These are phyloP conservation scores for Heteractis magnifica DNA, from an alignment of 92 coral and sea anemone species.

Conservation along the genomic window DNA sequence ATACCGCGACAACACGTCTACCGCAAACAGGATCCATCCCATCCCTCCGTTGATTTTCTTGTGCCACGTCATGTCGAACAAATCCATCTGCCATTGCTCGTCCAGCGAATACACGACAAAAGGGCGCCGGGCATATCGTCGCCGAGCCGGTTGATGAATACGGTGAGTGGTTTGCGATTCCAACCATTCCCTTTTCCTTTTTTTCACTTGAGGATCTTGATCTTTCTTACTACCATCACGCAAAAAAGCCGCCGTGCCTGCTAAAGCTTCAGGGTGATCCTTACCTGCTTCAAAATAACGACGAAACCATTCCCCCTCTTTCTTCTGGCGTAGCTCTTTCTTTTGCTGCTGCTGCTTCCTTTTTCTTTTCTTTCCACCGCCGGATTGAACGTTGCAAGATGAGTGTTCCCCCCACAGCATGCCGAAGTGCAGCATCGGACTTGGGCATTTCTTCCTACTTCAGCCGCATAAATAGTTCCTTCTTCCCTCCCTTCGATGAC, in stretches of 20 bases:
- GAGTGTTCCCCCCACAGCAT: not conserved
- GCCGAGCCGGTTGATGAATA: not conserved
- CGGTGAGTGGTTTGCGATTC: not conserved
- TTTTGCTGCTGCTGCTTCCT: not conserved
- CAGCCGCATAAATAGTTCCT: too few relatives aligned
- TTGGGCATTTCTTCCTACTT: too few relatives aligned
- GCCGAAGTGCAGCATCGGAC: too few relatives aligned
- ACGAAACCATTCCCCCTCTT: not conserved
- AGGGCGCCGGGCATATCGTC: not conserved
- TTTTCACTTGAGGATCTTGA: not conserved
- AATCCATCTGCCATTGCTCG: constrained; percentile 19
- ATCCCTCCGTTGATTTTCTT: not conserved
- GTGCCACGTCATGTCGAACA: constrained; percentile 4
- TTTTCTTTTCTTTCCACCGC: not conserved
- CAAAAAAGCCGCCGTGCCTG: not conserved
- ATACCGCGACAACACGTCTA: constrained; percentile 12
- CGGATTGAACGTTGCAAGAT: too few relatives aligned
- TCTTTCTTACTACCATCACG: not conserved
- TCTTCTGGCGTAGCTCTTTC: not conserved
- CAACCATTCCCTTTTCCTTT: not conserved
- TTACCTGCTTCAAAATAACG: too few relatives aligned
- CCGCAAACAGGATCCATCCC: constrained; percentile 13
- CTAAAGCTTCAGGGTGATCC: not conserved
- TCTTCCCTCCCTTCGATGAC: too few relatives aligned
- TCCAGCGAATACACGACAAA: constrained; percentile 10